Percentiles rank a stretch among this genome's conserved stretches.
phyloP scores from a whole-genome alignment of 2,113 vertebrate species.

The Setophaga kirtlandii region DNA sequence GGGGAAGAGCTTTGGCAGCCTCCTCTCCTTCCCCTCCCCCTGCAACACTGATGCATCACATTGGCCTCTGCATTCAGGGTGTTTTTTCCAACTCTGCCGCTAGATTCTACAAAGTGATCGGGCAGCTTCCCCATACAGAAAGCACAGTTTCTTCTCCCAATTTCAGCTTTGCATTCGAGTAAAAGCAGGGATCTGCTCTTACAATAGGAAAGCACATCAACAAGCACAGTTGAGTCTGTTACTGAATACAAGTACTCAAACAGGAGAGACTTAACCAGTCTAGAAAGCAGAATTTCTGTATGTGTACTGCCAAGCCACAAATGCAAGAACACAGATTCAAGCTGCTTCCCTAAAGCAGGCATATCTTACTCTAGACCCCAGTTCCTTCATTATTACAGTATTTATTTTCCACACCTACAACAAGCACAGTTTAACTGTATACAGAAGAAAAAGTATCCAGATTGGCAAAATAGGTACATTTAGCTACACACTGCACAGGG shows the following conservation, averaged over 20 bases:
- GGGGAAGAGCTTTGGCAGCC: constrained; percentile 35
- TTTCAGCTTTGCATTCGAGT: neutral
- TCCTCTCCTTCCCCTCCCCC: neutral
- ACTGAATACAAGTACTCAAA: neutral
- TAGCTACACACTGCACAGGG: neutral
- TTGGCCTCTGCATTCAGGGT: neutral
- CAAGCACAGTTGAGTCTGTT: neutral
- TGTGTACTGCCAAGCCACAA: neutral
- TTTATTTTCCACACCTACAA: neutral
- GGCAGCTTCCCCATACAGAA: neutral
- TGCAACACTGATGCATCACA: neutral
- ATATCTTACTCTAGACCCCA: neutral
- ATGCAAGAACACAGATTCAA: neutral
- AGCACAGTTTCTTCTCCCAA: neutral
- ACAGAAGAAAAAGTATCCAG: neutral
- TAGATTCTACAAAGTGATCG: neutral
- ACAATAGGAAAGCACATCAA: neutral
- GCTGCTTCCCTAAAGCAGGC: neutral
- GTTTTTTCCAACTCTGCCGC: neutral
- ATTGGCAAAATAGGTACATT: neutral
- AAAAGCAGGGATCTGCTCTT: neutral
- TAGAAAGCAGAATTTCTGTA: neutral
- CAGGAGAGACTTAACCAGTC: neutral
- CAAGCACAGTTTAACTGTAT: neutral
- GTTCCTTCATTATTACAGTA: neutral